Evolutionary conservation across 1,140 invertebrate genomes (phyloP).

Genomic region (Brachionus plicatilis): DNA sequence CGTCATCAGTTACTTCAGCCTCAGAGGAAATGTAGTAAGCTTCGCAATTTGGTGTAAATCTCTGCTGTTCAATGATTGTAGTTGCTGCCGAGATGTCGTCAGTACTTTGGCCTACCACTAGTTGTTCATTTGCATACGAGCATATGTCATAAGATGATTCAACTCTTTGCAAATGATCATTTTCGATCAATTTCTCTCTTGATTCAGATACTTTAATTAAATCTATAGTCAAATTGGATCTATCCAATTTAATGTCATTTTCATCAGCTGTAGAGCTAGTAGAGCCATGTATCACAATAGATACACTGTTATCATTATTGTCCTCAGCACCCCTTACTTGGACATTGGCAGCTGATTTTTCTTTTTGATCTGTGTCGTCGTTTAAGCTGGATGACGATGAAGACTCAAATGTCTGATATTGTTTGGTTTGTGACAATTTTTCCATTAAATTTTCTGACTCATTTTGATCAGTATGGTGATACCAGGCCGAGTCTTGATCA

Average conservation of each 20-base stretch:
- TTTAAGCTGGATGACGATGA: background rate
- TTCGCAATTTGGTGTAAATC: background rate
- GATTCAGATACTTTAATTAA: conserved; percentile 18
- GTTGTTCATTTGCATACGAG: background rate
- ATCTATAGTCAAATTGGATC: background rate
- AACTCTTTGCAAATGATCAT: conserved; percentile 8
- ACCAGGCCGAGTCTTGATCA: background rate
- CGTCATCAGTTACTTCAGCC: conserved; percentile 25
- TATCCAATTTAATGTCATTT: background rate
- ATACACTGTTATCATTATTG: background rate
- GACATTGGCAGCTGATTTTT: background rate
- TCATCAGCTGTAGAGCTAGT: conserved; percentile 1
- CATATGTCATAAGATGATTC: background rate
- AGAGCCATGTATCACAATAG: background rate
- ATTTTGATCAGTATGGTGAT: background rate
- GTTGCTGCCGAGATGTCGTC: background rate
- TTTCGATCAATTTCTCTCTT: background rate
- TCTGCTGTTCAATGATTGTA: background rate
- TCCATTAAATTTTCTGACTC: background rate
- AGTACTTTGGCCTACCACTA: background rate
- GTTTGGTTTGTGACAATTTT: background rate
- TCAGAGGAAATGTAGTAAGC: conserved; percentile 7
- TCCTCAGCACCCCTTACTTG: background rate
- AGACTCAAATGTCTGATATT: conserved; percentile 39
- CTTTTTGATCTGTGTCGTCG: background rate